Evolutionary conservation across 1,140 invertebrate genomes (phyloP).

Genomic region (Drosophila tropicalis): DNA sequence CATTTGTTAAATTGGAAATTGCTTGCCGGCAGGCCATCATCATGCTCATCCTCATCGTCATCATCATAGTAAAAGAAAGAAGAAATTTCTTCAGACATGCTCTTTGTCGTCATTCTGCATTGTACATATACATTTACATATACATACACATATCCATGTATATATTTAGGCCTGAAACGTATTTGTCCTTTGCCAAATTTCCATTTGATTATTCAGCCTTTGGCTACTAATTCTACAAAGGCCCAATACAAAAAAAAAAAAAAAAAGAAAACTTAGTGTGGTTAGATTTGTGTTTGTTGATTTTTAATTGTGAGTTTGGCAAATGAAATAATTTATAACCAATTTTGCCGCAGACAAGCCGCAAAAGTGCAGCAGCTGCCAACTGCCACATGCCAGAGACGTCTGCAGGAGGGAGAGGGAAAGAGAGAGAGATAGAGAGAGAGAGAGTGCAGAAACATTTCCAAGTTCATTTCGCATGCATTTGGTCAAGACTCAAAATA

Average conservation of each 20-base stretch:
- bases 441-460: background rate
- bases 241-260: background rate
- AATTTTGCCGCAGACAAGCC: slow-evolving; percentile 4
- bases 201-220: slow-evolving; percentile 7
- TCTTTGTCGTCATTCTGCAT: slow-evolving; percentile 15
- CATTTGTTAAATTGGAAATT: slow-evolving; percentile 30
- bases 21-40: slow-evolving; percentile 23
- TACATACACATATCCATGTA: background rate
- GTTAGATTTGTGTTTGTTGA: slow-evolving; percentile 22
- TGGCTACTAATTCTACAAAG: slow-evolving; percentile 21
- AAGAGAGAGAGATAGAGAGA: no score
- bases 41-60: slow-evolving; percentile 4
- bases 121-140: background rate
- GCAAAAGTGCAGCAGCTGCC: slow-evolving; percentile 13
- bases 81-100: slow-evolving; percentile 12
- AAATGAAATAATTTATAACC: slow-evolving; percentile 25
- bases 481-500: slow-evolving; percentile 1
- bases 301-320: slow-evolving; percentile 28
- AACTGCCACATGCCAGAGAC: background rate
- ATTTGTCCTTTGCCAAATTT: slow-evolving; percentile 17
- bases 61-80: slow-evolving; percentile 7
- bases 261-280: background rate
- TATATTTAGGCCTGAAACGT: slow-evolving; percentile 2
- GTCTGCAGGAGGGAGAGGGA: background rate
- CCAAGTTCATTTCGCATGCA: slow-evolving; percentile 3